A percentile compares a stretch with the other conserved stretches of the same genome.
These are phyloP conservation scores for Mormyrus hasselquistii DNA, from an alignment of 2,797 vertebrate species.

Conservation along the genomic window DNA sequence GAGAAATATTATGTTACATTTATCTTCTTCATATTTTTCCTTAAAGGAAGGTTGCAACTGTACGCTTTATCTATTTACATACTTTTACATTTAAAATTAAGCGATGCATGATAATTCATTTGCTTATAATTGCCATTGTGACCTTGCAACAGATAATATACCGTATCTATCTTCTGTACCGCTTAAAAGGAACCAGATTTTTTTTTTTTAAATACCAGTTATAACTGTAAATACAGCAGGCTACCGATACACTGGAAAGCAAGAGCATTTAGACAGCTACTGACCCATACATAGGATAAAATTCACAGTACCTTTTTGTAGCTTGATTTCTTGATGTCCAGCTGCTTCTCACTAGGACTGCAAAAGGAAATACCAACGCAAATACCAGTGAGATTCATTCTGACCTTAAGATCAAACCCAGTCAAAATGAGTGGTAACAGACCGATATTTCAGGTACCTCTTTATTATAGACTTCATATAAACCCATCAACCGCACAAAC, in stretches of 20 bases:
- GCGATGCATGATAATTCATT: background rate
- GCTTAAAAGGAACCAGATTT: background rate
- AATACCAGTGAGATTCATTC: background rate
- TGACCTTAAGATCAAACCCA: background rate
- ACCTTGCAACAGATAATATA: background rate
- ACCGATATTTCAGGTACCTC: background rate
- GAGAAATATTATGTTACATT: background rate
- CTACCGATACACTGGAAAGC: background rate
- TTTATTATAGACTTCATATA: background rate
- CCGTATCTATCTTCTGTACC: background rate
- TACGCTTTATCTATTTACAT: background rate
- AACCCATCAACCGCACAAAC: background rate
- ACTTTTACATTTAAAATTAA: background rate
- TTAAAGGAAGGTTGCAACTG: background rate
- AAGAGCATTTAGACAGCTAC: background rate
- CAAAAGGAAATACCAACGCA: slow-evolving; percentile 25
- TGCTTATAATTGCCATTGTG: background rate
- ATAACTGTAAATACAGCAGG: background rate
- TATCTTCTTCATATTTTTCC: background rate
- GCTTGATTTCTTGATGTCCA: slow-evolving; percentile 95
- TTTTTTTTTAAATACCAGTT: background rate
- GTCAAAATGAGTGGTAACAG: background rate
- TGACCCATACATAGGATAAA: background rate
- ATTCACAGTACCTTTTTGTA: slow-evolving; percentile 81
- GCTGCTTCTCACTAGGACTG: slow-evolving; percentile 76